phyloP scores from a whole-genome alignment of 2,797 vertebrate genomes.

The Protonibea diacanthus region DNA sequence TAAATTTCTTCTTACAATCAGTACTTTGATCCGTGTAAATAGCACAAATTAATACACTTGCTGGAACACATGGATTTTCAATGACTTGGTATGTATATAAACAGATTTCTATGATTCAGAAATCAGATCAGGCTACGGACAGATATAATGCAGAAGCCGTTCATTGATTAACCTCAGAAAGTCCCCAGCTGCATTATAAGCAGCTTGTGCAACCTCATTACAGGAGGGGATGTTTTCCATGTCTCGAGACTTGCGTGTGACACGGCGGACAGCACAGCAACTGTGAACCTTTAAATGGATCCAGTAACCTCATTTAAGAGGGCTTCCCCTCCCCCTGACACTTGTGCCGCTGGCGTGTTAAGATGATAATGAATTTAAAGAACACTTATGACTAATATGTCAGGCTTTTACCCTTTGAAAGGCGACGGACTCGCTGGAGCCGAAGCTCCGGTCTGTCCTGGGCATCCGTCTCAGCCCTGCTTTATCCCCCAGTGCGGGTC shows the following conservation, averaged over 20 bases:
- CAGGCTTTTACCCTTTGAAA: constrained; percentile 90
- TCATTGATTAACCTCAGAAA: constrained; percentile 78
- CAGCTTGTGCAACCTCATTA: constrained; percentile 79
- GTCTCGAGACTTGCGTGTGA: constrained; percentile 82
- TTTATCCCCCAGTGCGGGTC: constrained; percentile 82
- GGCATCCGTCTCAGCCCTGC: constrained; percentile 80
- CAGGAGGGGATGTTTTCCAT: constrained; percentile 75
- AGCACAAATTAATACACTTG: constrained; percentile 15
- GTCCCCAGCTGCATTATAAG: constrained; percentile 74
- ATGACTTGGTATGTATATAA: constrained; percentile 23
- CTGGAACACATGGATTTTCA: constrained; percentile 39
- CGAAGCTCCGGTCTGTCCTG: constrained; percentile 84
- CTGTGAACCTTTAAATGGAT: constrained; percentile 86
- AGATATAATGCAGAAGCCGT: constrained; percentile 63
- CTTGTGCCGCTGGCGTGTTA: constrained; percentile 85
- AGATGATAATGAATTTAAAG: constrained; percentile 92
- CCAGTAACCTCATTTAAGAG: constrained; percentile 86
- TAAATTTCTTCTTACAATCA: constrained; percentile 6
- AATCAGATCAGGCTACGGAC: constrained; percentile 40
- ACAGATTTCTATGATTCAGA: constrained; percentile 24
- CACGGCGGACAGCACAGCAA: constrained; percentile 82
- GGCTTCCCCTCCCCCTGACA: constrained; percentile 83
- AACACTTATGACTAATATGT: constrained; percentile 91
- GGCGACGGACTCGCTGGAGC: constrained; percentile 88
- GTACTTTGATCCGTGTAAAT: constrained; percentile 1